A percentile compares a stretch with the other conserved stretches of the same genome.
Conservation (phyloP, 2,113 vertebrate species). For the Gymnobelideus leadbeateri region DNA sequence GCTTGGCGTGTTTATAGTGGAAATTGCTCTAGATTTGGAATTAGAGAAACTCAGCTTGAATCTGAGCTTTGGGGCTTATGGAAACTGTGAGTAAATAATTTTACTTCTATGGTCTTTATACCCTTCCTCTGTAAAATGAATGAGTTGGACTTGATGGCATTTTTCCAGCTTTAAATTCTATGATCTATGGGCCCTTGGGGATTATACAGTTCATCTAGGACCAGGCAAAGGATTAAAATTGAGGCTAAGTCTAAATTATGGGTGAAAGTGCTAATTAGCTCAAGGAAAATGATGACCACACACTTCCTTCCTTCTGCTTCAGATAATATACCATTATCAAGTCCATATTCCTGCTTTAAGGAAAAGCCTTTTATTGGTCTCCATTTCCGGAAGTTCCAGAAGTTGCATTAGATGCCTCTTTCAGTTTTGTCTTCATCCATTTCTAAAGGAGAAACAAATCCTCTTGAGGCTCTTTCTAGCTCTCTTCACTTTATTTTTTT, state of each 20-base stretch:
- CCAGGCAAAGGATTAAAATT: neutral
- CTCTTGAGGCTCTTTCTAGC: neutral
- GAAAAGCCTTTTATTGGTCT: conserved; percentile 28
- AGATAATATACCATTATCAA: neutral
- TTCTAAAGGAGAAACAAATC: conserved; percentile 14
- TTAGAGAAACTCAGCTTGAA: neutral
- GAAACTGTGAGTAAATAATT: neutral
- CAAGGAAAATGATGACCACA: conserved; percentile 31
- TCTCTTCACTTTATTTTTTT: neutral
- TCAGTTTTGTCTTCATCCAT: neutral
- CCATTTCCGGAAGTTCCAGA: neutral
- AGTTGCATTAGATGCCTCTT: neutral
- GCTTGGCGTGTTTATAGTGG: neutral
- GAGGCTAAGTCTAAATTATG: neutral
- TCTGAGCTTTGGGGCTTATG: neutral
- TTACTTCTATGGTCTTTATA: neutral
- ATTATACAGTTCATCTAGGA: neutral
- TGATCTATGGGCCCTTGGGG: neutral
- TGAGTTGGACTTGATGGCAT: neutral
- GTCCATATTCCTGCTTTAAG: neutral
- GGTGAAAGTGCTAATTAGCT: conserved; percentile 57
- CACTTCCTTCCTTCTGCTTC: conserved; percentile 31
- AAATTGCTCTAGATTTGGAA: neutral
- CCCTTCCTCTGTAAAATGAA: conserved; percentile 6
- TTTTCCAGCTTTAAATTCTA: neutral